phyloP scores from a whole-genome alignment of 2,888 invertebrate genomes.

The Drosophila hamatofila region DNA sequence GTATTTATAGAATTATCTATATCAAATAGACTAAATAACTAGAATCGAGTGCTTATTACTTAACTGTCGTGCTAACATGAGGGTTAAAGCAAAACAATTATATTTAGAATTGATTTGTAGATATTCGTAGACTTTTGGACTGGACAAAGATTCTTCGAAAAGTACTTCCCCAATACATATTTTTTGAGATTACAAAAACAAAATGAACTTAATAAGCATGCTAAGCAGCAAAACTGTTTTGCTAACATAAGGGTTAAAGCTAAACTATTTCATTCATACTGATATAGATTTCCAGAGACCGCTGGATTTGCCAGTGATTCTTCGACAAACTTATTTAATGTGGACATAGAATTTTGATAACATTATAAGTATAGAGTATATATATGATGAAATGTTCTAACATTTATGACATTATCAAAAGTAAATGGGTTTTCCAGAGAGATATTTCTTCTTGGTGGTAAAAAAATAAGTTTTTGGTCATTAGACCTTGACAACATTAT shows the following conservation, averaged over 20 bases:
- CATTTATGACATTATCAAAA: neutral
- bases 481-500: neutral
- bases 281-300: neutral
- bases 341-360: too few species aligned
- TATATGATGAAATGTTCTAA: neutral
- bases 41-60: neutral
- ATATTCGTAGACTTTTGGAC: neutral
- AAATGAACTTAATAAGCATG: too few species aligned
- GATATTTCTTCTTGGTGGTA: neutral
- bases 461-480: neutral
- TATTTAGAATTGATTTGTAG: neutral
- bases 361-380: too few species aligned
- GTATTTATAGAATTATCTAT: neutral
- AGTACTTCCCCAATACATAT: neutral
- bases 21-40: neutral
- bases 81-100: neutral
- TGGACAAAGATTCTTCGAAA: neutral
- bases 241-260: neutral
- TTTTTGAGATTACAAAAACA: too few species aligned
- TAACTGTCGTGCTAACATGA: neutral
- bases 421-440: neutral
- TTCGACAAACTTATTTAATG: neutral
- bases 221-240: neutral
- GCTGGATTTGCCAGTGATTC: neutral
- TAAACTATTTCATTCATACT: neutral